Percentiles rank a stretch among this genome's conserved stretches.
These are phyloP conservation scores for Rhabdophis nuchalis DNA, from an alignment of 2,797 vertebrate species.

Conservation along the genomic window DNA sequence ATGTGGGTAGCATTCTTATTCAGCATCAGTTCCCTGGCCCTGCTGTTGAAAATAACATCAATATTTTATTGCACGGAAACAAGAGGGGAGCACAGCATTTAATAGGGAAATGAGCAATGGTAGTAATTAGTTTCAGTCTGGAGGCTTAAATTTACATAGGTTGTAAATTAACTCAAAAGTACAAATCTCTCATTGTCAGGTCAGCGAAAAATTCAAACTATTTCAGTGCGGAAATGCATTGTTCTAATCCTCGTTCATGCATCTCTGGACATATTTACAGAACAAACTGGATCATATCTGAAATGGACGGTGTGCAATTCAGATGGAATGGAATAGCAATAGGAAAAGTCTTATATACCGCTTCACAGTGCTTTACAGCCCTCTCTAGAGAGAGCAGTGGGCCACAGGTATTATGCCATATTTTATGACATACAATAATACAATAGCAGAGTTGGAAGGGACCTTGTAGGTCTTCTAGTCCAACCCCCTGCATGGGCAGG, in stretches of 20 bases:
- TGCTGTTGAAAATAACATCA: conserved; percentile 17
- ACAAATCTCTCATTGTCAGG: conserved; percentile 21
- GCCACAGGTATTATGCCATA: too few species aligned
- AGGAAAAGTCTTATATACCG: too few species aligned
- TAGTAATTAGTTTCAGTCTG: conserved; percentile 26
- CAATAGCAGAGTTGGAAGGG: too few species aligned
- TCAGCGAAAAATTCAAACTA: background rate
- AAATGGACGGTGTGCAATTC: background rate
- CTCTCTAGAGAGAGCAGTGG: too few species aligned
- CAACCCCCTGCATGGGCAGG: too few species aligned
- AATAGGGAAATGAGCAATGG: conserved; percentile 17
- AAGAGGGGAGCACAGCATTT: conserved; percentile 17
- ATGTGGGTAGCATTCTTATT: conserved; percentile 7
- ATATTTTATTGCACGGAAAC: conserved; percentile 30
- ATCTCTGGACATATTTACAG: background rate
- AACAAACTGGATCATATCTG: background rate
- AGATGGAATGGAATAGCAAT: too few species aligned
- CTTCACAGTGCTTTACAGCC: too few species aligned
- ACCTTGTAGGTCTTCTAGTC: too few species aligned
- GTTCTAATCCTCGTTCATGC: background rate
- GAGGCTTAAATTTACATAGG: conserved; percentile 27
- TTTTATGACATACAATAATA: too few species aligned
- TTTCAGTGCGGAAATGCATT: background rate
- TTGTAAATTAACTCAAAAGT: conserved; percentile 22
- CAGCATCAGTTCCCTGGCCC: background rate